Evolutionary conservation across 2,113 vertebrate species (phyloP).

Genomic region (Acrocephalus kingi): DNA sequence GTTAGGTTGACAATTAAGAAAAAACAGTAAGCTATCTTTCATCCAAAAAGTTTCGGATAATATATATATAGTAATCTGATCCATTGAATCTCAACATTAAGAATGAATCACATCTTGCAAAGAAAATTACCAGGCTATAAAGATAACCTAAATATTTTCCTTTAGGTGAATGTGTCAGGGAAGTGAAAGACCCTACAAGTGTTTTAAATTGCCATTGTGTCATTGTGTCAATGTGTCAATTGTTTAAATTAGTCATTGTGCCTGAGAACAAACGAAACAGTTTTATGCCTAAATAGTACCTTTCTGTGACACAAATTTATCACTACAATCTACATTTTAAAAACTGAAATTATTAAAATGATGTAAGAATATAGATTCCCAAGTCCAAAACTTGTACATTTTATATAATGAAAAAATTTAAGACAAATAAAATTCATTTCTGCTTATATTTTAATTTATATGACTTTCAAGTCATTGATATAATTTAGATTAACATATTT

Average conservation of each 20-base stretch:
- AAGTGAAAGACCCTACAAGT: not conserved
- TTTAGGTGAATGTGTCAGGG: not conserved
- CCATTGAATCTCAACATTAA: not conserved
- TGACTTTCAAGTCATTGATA: not conserved
- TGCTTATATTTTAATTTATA: not conserved
- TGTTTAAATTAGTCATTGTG: not conserved
- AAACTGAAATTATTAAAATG: not conserved
- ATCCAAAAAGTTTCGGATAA: not conserved
- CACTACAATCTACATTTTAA: not conserved
- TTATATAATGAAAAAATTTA: not conserved
- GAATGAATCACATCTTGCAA: not conserved
- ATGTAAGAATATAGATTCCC: not conserved
- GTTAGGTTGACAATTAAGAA: not conserved
- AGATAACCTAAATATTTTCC: not conserved
- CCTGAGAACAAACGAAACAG: not conserved
- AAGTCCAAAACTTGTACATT: not conserved
- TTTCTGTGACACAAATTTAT: not conserved
- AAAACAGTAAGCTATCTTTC: not conserved
- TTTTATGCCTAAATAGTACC: not conserved
- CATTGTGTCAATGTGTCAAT: too few relatives aligned
- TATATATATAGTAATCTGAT: fast-evolving
- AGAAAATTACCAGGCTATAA: not conserved
- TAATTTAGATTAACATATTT: not conserved
- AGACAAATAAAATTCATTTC: not conserved
- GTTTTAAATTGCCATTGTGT: not conserved